A percentile compares a stretch with the other conserved stretches of the same genome.
Conservation (phyloP, 2,113 vertebrate species). For the Protobothrops mucrosquamatus region DNA sequence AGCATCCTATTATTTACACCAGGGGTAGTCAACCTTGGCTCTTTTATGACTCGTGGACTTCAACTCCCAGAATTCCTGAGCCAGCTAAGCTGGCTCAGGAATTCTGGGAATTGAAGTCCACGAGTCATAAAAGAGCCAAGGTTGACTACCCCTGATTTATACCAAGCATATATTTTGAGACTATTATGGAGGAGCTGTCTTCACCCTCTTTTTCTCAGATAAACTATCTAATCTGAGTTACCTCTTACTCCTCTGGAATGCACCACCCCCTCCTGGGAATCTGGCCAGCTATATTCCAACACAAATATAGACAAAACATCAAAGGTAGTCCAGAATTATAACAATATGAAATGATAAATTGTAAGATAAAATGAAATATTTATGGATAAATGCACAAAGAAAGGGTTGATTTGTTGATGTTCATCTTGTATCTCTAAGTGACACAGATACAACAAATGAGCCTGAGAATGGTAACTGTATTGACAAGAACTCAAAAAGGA, state of each 20-base stretch:
- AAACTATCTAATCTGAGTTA: neutral
- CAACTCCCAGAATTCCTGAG: too few relatives aligned
- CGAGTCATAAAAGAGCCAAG: too few relatives aligned
- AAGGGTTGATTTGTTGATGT: slow-evolving; percentile 36
- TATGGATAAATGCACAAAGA: slow-evolving; percentile 45
- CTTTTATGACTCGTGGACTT: too few relatives aligned
- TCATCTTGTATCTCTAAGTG: slow-evolving; percentile 60
- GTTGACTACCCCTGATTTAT: neutral
- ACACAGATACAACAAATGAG: slow-evolving; percentile 65
- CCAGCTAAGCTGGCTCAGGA: too few relatives aligned
- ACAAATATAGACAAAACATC: slow-evolving; percentile 38
- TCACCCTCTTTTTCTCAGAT: neutral
- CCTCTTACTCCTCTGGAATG: neutral
- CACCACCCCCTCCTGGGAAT: neutral
- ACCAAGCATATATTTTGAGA: neutral
- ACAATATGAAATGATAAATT: slow-evolving; percentile 23
- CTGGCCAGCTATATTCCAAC: neutral
- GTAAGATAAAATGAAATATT: slow-evolving; percentile 32
- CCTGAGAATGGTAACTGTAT: slow-evolving; percentile 45
- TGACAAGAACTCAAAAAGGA: slow-evolving; percentile 47
- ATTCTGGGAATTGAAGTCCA: too few relatives aligned
- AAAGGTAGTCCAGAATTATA: slow-evolving; percentile 17
- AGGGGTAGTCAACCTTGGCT: too few relatives aligned
- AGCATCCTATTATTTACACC: neutral
- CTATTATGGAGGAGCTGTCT: too few relatives aligned